Evolutionary conservation across 2,888 invertebrate genomes (phyloP).

Genomic region (Chrysomela aeneicollis): DNA sequence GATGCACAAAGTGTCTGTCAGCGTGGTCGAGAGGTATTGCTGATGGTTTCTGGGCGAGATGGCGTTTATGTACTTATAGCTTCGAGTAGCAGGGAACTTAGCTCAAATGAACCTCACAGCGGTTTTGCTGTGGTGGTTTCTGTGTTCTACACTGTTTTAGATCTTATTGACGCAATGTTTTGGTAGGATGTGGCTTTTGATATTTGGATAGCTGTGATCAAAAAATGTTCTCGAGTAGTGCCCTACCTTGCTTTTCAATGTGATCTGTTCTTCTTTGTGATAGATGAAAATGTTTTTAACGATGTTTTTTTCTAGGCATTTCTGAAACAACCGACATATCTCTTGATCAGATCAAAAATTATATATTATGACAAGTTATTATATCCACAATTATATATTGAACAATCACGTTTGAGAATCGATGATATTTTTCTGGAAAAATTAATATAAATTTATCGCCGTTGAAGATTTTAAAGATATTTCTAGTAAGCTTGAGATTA

Average conservation of each 20-base stretch:
- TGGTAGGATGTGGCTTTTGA: constrained; percentile 12
- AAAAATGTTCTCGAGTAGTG: constrained; percentile 32
- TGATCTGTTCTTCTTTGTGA: constrained; percentile 33
- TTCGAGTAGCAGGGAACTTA: not conserved
- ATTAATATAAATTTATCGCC: not conserved
- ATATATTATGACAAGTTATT: not conserved
- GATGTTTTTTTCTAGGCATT: not conserved
- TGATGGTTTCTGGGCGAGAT: constrained; percentile 19
- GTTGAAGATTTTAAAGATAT: not conserved
- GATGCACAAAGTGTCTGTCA: constrained; percentile 49
- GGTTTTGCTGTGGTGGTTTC: not conserved
- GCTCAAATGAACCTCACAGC: not conserved
- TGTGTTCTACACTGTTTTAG: not conserved
- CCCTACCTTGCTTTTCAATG: constrained; percentile 30
- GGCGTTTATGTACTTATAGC: not conserved
- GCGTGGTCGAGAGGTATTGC: constrained; percentile 55
- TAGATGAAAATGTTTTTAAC: constrained; percentile 17
- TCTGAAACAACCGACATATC: not conserved
- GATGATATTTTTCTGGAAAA: constrained; percentile 22
- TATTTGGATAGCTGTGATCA: constrained; percentile 25
- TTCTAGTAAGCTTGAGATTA: not conserved
- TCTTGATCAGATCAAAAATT: not conserved
- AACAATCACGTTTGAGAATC: constrained; percentile 26
- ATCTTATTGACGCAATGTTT: not conserved
- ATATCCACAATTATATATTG: constrained; percentile 23